phyloP scores from a whole-genome alignment of 2,797 vertebrate genomes.

The Danio choprae region DNA sequence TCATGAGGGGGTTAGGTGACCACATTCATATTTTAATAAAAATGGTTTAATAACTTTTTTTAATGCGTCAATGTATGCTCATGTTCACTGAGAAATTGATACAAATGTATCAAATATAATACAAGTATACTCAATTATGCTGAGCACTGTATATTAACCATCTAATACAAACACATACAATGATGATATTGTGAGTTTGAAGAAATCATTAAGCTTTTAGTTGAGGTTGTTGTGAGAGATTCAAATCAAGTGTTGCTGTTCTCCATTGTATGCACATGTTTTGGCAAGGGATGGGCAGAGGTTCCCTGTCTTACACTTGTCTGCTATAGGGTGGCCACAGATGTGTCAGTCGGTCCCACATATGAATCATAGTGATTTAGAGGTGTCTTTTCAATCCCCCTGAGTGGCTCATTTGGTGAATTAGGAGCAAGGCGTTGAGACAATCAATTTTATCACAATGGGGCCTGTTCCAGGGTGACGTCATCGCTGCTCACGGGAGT shows the following conservation, averaged over 20 bases:
- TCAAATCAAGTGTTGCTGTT: background rate
- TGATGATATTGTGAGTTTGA: background rate
- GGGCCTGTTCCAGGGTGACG: conserved; percentile 60
- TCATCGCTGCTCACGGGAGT: conserved; percentile 51
- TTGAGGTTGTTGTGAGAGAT: background rate
- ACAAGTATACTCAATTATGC: too few relatives aligned
- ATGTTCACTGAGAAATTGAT: too few relatives aligned
- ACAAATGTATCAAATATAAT: too few relatives aligned
- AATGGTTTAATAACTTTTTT: too few relatives aligned
- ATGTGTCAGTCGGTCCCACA: conserved; percentile 42
- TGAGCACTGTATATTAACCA: background rate
- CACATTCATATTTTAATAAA: too few relatives aligned
- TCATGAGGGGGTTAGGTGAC: too few relatives aligned
- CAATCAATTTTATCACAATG: conserved; percentile 67
- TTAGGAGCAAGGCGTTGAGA: conserved; percentile 63
- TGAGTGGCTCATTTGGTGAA: conserved; percentile 65
- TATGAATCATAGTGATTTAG: conserved; percentile 65
- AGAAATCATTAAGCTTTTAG: background rate
- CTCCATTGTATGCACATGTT: conserved; percentile 28
- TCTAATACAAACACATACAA: background rate
- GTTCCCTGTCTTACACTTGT: conserved; percentile 32
- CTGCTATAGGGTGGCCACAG: conserved; percentile 29
- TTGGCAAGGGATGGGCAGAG: conserved; percentile 27
- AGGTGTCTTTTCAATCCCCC: conserved; percentile 65
- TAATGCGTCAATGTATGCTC: too few relatives aligned